These are phyloP conservation scores for Asbolus verrucosus DNA, from an alignment of 1,140 invertebrate species.

Conservation along the genomic window DNA sequence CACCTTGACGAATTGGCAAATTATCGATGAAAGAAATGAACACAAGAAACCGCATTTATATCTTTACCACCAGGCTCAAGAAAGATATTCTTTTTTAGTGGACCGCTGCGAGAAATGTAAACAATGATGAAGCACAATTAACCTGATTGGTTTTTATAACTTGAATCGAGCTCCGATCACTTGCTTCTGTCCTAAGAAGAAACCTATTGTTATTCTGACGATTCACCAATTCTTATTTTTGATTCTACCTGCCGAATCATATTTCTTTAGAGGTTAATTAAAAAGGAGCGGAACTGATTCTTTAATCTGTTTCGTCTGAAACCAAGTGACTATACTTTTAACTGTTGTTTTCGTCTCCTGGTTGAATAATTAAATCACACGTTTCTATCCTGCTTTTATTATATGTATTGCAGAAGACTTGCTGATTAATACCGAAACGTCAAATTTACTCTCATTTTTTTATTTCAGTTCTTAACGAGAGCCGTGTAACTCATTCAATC, in stretches of 20 bases:
- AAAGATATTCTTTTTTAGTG: slow-evolving; percentile 36
- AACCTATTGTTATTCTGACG: slow-evolving; percentile 35
- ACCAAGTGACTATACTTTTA: slow-evolving; percentile 26
- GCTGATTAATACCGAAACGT: too few species aligned
- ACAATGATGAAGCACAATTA: slow-evolving; percentile 47
- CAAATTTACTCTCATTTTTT: too few species aligned
- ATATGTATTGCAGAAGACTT: too few species aligned
- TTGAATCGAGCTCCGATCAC: slow-evolving; percentile 14
- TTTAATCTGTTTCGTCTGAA: slow-evolving; percentile 20
- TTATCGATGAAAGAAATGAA: slow-evolving; percentile 46
- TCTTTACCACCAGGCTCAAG: not conserved
- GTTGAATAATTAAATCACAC: too few species aligned
- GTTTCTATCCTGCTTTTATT: too few species aligned
- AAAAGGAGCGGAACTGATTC: slow-evolving; percentile 33
- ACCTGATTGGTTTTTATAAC: slow-evolving; percentile 40
- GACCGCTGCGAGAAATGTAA: slow-evolving; percentile 42
- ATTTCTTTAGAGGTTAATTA: slow-evolving; percentile 24
- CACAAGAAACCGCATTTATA: slow-evolving; percentile 21
- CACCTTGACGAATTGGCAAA: slow-evolving; percentile 49
- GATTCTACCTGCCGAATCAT: slow-evolving; percentile 24
- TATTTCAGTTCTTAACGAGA: too few species aligned
- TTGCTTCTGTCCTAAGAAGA: slow-evolving; percentile 20
- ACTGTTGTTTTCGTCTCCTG: too few species aligned
- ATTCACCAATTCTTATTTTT: slow-evolving; percentile 36
- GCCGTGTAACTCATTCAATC: too few species aligned